phyloP scores from a whole-genome alignment of 2,888 invertebrate genomes.

The Dexiosoma caninum region DNA sequence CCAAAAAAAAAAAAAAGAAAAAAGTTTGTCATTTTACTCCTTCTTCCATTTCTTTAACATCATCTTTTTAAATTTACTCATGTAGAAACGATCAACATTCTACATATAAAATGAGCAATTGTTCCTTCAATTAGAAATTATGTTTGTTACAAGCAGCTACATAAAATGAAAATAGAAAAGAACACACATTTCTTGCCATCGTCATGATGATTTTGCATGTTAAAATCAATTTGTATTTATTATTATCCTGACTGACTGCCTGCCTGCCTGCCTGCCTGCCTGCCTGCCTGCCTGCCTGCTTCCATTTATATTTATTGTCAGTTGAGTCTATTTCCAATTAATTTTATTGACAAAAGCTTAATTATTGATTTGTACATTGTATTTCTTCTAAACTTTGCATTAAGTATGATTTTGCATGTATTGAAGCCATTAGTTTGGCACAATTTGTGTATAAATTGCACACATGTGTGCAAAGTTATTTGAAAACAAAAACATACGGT shows the following conservation, averaged over 20 bases:
- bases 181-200: not conserved
- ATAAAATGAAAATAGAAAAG: not conserved
- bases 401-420: conserved; percentile 61
- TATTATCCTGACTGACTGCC: too few relatives aligned
- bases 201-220: conserved; percentile 56
- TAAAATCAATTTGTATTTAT: conserved; percentile 50
- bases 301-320: conserved; percentile 36
- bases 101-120: conserved; percentile 33
- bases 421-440: conserved; percentile 50
- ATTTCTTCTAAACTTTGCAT: conserved; percentile 38
- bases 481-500: not conserved
- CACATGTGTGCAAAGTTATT: conserved; percentile 36
- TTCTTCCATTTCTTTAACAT: conserved; percentile 10
- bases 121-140: conserved; percentile 42
- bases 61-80: conserved; percentile 38
- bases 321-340: conserved; percentile 31
- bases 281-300: too few relatives aligned
- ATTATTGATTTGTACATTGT: conserved; percentile 53
- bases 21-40: conserved; percentile 47
- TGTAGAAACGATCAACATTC: conserved; percentile 30
- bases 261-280: too few relatives aligned
- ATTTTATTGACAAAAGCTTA: conserved; percentile 45
- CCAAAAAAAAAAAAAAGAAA: conserved; percentile 14
- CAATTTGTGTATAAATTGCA: conserved; percentile 6
- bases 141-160: conserved; percentile 20